These are phyloP conservation scores for Pardosa pseudoannulata DNA, from an alignment of 2,888 invertebrate genomes.

Conservation along the genomic window DNA sequence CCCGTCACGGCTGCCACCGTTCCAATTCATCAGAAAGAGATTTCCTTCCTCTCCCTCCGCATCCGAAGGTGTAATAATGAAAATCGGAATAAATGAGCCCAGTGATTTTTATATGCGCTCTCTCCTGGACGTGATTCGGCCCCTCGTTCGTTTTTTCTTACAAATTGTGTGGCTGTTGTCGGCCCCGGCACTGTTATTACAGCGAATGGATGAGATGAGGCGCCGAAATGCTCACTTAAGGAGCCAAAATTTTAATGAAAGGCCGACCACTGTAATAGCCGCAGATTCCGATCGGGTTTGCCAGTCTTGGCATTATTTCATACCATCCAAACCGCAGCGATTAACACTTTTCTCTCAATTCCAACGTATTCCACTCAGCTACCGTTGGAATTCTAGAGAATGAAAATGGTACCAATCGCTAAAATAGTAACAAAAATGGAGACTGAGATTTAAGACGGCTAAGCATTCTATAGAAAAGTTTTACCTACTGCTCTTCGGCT, in stretches of 20 bases:
- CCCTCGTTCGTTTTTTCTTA: constrained; percentile 28
- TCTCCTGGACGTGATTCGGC: constrained; percentile 48
- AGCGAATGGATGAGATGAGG: constrained; percentile 58
- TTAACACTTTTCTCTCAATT: too few relatives aligned
- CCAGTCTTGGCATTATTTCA: constrained; percentile 37
- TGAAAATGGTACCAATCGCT: too few relatives aligned
- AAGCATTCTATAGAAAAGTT: too few relatives aligned
- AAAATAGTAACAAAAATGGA: too few relatives aligned
- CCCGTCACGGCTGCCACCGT: constrained; percentile 65
- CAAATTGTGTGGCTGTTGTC: background rate
- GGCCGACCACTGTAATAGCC: constrained; percentile 47
- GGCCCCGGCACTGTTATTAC: constrained; percentile 53
- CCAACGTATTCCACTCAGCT: too few relatives aligned
- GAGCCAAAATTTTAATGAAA: constrained; percentile 68
- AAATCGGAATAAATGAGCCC: constrained; percentile 65
- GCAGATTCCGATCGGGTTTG: constrained; percentile 28
- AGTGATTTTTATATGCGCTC: constrained; percentile 46
- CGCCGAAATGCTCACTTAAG: constrained; percentile 65
- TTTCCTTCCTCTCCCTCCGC: constrained; percentile 1
- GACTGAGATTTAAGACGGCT: too few relatives aligned
- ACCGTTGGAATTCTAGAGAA: too few relatives aligned
- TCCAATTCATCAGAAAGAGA: constrained; percentile 58
- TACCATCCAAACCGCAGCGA: too few relatives aligned
- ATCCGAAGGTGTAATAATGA: constrained; percentile 57
- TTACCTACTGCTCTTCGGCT: too few relatives aligned